Evolutionary conservation across 2,113 vertebrate genomes (phyloP), one percentile per base, ranked within the genome.

Genomic region (Ginglymostoma cirratum): DNA sequence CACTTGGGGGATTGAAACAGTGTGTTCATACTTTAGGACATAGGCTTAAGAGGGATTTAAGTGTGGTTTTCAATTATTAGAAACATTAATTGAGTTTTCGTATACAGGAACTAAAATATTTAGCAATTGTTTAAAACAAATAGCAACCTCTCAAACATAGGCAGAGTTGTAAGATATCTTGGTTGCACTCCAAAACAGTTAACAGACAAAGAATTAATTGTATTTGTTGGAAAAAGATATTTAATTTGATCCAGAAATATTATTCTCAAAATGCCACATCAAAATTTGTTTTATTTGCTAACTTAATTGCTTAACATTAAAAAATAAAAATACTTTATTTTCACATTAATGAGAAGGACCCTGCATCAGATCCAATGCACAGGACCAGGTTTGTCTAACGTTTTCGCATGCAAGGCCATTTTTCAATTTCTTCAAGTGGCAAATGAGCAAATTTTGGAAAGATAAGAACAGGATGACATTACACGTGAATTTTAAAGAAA

Each of bases 101-200:
- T 27, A 80, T 76, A 95, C 52, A 95, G 95, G 21, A 95, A 95
- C 70, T 17, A 83, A 76, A 80, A 80, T 55, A 95, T 80, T 83
- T 80, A 27, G 93, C 10, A 48, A 17, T 72, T 45, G 72, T 19
- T 72, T 72, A 45, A 69, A 69, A 52, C 67, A 95, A 95, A 72
- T 67, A 67, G 61, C 65, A 69, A 94, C 38, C 66, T 67, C 34
- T 42, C 21, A 69, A 94, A 94, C 92, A 67, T 45, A 24, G 42
- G 21, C 70, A 70, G 65, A 94, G 93, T 48, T 48, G 38, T 38
- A 69, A 94, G n/a, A 30, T 27, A 27, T 55, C 67, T 93, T 48
- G 8, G 38, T 23, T 42, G 27, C 38, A 45, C 38, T 67, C 65
- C 93, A 70, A 94, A 94, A 70, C 93, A 27, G 3, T 69, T 30